These are phyloP conservation scores for Nipponia nippon DNA, from an alignment of 2,113 vertebrate genomes.

Conservation along the genomic window DNA sequence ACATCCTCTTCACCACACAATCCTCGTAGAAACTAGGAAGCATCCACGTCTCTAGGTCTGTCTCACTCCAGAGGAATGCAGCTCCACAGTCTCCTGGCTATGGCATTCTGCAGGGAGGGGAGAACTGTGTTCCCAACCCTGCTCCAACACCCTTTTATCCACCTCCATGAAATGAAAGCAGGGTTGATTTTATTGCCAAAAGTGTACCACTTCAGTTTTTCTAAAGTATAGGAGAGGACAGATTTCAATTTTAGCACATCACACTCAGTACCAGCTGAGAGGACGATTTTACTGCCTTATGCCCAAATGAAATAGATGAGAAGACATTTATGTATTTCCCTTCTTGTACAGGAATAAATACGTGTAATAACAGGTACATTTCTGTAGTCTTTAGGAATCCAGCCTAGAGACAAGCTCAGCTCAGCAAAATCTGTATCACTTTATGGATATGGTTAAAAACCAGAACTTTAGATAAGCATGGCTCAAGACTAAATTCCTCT, in stretches of 20 bases:
- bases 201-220: not conserved
- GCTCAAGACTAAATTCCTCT: not conserved
- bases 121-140: not conserved
- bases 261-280: not conserved
- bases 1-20: not conserved
- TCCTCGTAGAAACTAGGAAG: not conserved
- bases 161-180: not conserved
- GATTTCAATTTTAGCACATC: not conserved
- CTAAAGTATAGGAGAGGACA: not conserved
- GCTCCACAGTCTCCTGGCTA: not conserved
- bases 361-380: not conserved
- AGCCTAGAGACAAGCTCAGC: not conserved
- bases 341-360: not conserved
- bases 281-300: not conserved
- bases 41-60: too few species aligned
- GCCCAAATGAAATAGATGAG: not conserved
- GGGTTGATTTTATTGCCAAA: not conserved
- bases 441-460: not conserved
- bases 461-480: not conserved
- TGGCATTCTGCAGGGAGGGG: not conserved
- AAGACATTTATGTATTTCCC: not conserved
- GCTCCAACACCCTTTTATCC: not conserved
- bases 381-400: not conserved
- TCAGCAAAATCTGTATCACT: not conserved
- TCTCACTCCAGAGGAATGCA: not conserved